Evolutionary conservation across 2,888 invertebrate genomes (phyloP).

Genomic region (Unio pictorum): DNA sequence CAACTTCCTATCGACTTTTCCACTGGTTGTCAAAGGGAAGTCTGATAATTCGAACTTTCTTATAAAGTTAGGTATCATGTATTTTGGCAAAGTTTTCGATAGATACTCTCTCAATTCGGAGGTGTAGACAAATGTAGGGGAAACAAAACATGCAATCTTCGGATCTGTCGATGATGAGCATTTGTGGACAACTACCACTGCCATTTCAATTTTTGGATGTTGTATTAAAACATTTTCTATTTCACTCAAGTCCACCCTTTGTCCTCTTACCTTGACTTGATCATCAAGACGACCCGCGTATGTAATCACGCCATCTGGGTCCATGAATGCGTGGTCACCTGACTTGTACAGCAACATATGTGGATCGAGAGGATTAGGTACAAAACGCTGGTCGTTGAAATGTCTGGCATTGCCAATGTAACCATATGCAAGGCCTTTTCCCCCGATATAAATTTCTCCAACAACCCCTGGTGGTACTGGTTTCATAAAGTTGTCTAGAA

Average conservation of each 20-base stretch:
- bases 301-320: slow-evolving; percentile 79
- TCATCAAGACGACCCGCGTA: slow-evolving; percentile 86
- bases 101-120: slow-evolving; percentile 50
- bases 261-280: slow-evolving; percentile 78
- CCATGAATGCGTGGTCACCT: slow-evolving; percentile 83
- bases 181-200: slow-evolving; percentile 46
- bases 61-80: slow-evolving; percentile 52
- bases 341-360: slow-evolving; percentile 80
- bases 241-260: slow-evolving; percentile 88
- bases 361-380: slow-evolving; percentile 35
- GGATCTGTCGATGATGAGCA: slow-evolving; percentile 26
- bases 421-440: slow-evolving; percentile 84
- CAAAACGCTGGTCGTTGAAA: slow-evolving; percentile 69
- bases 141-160: slow-evolving; percentile 47
- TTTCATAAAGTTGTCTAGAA: slow-evolving; percentile 82
- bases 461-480: slow-evolving; percentile 83
- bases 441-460: slow-evolving; percentile 88
- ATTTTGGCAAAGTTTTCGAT: slow-evolving; percentile 45
- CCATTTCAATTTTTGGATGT: slow-evolving; percentile 47
- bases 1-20: slow-evolving; percentile 46
- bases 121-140: slow-evolving; percentile 41
- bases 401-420: slow-evolving; percentile 80
- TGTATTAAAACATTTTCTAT: slow-evolving; percentile 76
- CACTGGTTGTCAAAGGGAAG: slow-evolving; percentile 45
- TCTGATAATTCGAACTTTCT: slow-evolving; percentile 38